phyloP scores from a whole-genome alignment of 1,140 invertebrate species.

The Trachymyrmex cornetzi region DNA sequence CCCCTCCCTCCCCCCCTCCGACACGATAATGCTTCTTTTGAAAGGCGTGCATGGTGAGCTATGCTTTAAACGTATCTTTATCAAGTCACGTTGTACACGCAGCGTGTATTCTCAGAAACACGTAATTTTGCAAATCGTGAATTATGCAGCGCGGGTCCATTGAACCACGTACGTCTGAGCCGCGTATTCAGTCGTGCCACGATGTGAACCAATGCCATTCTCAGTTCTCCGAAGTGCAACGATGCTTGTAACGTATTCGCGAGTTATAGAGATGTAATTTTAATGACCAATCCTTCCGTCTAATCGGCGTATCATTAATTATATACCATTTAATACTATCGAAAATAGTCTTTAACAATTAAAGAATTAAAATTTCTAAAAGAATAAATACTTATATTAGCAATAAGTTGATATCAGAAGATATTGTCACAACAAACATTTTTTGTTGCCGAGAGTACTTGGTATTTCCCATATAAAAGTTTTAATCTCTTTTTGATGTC shows the following conservation, averaged over 20 bases:
- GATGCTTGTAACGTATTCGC: background rate
- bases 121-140: constrained; percentile 54
- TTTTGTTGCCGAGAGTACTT: background rate
- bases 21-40: background rate
- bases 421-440: background rate
- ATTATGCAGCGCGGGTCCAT: constrained; percentile 56
- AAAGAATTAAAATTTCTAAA: too few species aligned
- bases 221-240: background rate
- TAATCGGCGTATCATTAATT: constrained; percentile 11
- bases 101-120: constrained; percentile 47
- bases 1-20: background rate
- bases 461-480: background rate
- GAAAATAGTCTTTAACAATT: background rate
- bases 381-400: background rate
- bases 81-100: constrained; percentile 44
- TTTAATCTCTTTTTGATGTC: background rate
- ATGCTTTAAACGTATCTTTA: constrained; percentile 46
- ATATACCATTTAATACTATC: background rate
- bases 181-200: background rate
- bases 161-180: constrained; percentile 19
- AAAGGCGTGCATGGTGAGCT: background rate
- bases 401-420: background rate
- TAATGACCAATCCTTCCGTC: background rate
- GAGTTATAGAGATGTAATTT: constrained; percentile 1
- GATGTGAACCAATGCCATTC: constrained; percentile 24